These are phyloP conservation scores for Anastatus disparis DNA, from an alignment of 1,140 invertebrate species.

Conservation along the genomic window DNA sequence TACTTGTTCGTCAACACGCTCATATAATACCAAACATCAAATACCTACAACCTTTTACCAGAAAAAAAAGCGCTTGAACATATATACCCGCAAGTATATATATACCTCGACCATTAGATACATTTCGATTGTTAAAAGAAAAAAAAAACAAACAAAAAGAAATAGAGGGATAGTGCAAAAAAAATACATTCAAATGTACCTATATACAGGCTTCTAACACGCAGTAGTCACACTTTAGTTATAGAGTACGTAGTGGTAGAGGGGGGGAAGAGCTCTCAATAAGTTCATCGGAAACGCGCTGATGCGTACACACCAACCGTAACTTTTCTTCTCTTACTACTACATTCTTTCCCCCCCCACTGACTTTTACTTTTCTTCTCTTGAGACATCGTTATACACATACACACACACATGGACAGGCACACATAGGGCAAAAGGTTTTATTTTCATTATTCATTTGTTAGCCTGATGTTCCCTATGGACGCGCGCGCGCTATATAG, in stretches of 20 bases:
- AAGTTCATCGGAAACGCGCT: conserved; percentile 61
- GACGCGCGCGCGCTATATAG: conserved; percentile 44
- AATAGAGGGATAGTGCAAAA: neutral
- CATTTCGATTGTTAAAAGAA: neutral
- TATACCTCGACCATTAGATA: neutral
- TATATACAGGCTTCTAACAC: neutral
- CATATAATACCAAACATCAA: too few species aligned
- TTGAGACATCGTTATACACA: too few species aligned
- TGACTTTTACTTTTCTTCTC: too few species aligned
- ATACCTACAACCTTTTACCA: too few species aligned
- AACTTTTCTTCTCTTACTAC: too few species aligned
- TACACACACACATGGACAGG: too few species aligned
- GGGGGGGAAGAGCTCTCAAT: conserved; percentile 35
- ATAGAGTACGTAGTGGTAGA: neutral
- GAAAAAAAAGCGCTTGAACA: too few species aligned
- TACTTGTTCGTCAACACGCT: too few species aligned
- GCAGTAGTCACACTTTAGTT: too few species aligned
- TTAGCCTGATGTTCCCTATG: conserved; percentile 60
- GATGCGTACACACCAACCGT: conserved; percentile 64
- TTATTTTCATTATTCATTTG: conserved; percentile 68
- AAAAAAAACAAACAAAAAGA: neutral
- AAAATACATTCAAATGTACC: neutral
- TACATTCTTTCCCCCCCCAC: too few species aligned
- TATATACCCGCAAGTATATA: too few species aligned
- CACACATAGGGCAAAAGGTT: conserved; percentile 54